Percentiles rank a stretch among this genome's conserved stretches.
phyloP scores from a whole-genome alignment of 2,113 vertebrate species.

The Xyliphius kryptos region DNA sequence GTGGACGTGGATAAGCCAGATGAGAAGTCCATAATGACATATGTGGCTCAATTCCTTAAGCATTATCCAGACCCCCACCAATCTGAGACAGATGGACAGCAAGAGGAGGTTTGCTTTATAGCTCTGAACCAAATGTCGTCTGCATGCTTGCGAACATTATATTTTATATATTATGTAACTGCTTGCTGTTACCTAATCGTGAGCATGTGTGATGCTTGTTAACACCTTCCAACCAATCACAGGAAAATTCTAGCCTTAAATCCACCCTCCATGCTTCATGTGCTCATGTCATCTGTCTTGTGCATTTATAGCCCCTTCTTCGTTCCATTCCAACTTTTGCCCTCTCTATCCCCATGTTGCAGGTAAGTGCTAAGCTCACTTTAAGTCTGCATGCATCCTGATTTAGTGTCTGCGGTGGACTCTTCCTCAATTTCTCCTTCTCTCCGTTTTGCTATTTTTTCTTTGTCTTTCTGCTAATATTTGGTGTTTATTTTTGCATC shows the following conservation, averaged over 20 bases:
- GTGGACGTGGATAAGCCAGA: constrained; percentile 97
- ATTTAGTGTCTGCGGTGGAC: constrained; percentile 41
- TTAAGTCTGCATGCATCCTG: constrained; percentile 25
- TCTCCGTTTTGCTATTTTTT: constrained; percentile 14
- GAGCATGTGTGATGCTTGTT: constrained; percentile 26
- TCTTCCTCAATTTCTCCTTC: constrained; percentile 26
- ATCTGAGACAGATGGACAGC: constrained; percentile 68
- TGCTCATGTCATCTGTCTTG: constrained; percentile 45
- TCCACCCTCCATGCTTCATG: constrained; percentile 25
- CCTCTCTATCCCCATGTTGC: constrained; percentile 74
- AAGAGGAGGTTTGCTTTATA: constrained; percentile 71
- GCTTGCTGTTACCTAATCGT: constrained; percentile 24
- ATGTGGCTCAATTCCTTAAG: constrained; percentile 94
- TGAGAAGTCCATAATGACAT: constrained; percentile 98
- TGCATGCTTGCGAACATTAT: constrained; percentile 5
- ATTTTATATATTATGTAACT: constrained; percentile 14
- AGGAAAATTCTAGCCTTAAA: constrained; percentile 20
- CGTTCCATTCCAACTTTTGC: constrained; percentile 78
- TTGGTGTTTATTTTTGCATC: constrained; percentile 58
- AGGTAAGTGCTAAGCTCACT: constrained; percentile 68
- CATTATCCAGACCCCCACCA: constrained; percentile 80
- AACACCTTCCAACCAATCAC: constrained; percentile 11
- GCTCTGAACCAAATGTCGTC: constrained; percentile 23
- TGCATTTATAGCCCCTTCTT: constrained; percentile 72
- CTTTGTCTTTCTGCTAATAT: constrained; percentile 44